These are phyloP conservation scores for Polymixis lichenea DNA, from an alignment of 2,888 invertebrate genomes.

Conservation along the genomic window DNA sequence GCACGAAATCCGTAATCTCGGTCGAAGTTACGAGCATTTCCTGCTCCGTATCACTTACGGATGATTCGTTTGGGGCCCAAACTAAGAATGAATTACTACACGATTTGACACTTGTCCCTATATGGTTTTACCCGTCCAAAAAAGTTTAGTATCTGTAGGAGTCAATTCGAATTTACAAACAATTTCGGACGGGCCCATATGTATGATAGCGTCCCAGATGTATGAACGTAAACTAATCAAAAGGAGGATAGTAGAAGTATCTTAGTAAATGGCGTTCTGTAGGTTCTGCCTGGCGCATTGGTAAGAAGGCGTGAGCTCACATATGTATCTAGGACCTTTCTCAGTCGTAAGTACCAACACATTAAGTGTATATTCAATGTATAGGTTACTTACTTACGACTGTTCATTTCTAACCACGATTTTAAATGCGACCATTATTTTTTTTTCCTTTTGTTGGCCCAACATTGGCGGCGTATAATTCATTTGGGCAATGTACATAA, in stretches of 20 bases:
- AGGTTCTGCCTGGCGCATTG: neutral
- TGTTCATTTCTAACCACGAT: constrained; percentile 35
- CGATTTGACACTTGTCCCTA: no score
- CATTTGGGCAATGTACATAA: constrained; percentile 46
- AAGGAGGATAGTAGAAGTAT: neutral
- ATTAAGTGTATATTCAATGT: neutral
- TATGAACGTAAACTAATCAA: neutral
- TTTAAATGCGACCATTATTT: constrained; percentile 31
- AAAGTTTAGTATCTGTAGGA: no score
- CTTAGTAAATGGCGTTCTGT: neutral
- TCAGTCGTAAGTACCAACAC: neutral
- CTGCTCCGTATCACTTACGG: no score
- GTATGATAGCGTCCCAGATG: no score
- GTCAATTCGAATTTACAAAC: no score
- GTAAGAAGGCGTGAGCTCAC: no score
- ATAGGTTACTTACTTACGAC: constrained; percentile 19
- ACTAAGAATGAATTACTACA: no score
- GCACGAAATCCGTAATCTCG: no score
- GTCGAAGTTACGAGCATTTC: no score
- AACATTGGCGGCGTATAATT: constrained; percentile 44
- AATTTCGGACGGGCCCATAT: no score
- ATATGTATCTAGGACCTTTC: neutral
- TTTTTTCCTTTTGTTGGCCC: constrained; percentile 50
- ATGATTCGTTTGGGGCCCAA: no score
- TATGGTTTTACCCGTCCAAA: no score